Conservation (phyloP, 2,888 invertebrate species). For the Parnassius orleans region DNA sequence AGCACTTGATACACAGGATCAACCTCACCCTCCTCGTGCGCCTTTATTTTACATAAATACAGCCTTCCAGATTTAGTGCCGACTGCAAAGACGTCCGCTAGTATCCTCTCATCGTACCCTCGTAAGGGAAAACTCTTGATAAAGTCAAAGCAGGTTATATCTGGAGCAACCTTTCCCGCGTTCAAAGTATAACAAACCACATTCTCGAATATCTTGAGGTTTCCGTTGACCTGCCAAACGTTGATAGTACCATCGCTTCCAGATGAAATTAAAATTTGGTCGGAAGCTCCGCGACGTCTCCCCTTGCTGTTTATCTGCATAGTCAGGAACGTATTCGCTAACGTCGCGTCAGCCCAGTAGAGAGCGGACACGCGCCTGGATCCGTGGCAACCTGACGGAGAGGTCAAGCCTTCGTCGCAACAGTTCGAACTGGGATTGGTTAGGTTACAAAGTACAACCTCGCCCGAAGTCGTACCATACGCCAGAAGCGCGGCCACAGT, state of each 20-base stretch:
- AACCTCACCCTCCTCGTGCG: slow-evolving; percentile 36
- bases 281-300: slow-evolving; percentile 57
- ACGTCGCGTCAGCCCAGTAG: slow-evolving; percentile 55
- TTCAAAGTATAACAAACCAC: slow-evolving; percentile 54
- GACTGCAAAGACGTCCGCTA: slow-evolving; percentile 60
- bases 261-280: slow-evolving; percentile 45
- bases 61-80: slow-evolving; percentile 56
- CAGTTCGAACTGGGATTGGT: slow-evolving; percentile 38
- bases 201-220: slow-evolving; percentile 52
- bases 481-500: slow-evolving; percentile 56
- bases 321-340: slow-evolving; percentile 53
- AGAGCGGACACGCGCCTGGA: slow-evolving; percentile 52
- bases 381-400: slow-evolving; percentile 58
- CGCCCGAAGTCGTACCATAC: slow-evolving; percentile 63
- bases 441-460: slow-evolving; percentile 60
- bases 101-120: slow-evolving; percentile 48
- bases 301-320: slow-evolving; percentile 58
- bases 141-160: slow-evolving; percentile 67
- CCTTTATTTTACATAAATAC: slow-evolving; percentile 52
- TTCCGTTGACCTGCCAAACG: slow-evolving; percentile 63
- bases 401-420: slow-evolving; percentile 47
- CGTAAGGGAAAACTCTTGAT: slow-evolving; percentile 52
- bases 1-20: slow-evolving; percentile 58
- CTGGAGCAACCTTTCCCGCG: slow-evolving; percentile 48
- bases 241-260: slow-evolving; percentile 49